phyloP scores from a whole-genome alignment of 2,113 vertebrate species.

The Proteles cristata region DNA sequence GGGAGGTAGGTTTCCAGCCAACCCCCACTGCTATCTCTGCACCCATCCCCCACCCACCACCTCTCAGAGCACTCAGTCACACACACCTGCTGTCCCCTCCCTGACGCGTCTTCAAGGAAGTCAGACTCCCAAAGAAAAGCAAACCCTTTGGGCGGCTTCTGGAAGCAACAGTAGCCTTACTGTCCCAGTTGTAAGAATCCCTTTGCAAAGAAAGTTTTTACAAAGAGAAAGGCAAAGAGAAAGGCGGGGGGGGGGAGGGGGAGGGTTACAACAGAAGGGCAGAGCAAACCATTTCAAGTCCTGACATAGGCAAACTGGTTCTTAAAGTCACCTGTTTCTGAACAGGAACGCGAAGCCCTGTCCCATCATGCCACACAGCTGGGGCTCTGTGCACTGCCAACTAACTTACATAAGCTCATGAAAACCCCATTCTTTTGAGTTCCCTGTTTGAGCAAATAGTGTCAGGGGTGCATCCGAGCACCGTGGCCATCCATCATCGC shows the following conservation, averaged over 20 bases:
- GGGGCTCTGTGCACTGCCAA: slow-evolving; percentile 69
- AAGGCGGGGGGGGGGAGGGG: not conserved
- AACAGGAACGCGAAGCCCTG: slow-evolving; percentile 76
- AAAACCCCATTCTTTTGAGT: slow-evolving; percentile 64
- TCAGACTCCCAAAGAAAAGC: slow-evolving; percentile 75
- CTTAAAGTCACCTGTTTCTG: slow-evolving; percentile 72
- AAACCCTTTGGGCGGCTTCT: slow-evolving; percentile 74
- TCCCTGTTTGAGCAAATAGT: slow-evolving; percentile 78
- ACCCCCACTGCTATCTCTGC: not conserved
- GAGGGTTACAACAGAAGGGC: slow-evolving; percentile 72
- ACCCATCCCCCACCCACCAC: not conserved
- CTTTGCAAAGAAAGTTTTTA: slow-evolving; percentile 77
- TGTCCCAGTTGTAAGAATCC: slow-evolving; percentile 77
- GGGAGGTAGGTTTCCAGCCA: not conserved
- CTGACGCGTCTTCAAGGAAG: slow-evolving; percentile 73
- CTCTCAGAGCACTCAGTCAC: not conserved
- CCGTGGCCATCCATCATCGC: slow-evolving; percentile 80
- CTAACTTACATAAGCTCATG: slow-evolving; percentile 50
- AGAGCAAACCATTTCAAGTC: slow-evolving; percentile 75
- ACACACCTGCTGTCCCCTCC: slow-evolving; percentile 73
- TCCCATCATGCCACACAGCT: slow-evolving; percentile 71
- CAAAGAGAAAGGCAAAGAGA: slow-evolving; percentile 71
- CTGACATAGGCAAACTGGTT: slow-evolving; percentile 78
- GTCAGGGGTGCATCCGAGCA: slow-evolving; percentile 66
- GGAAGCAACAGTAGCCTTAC: slow-evolving; percentile 79